phyloP scores from a whole-genome alignment of 2,113 vertebrate genomes.

The Peromyscus californicus region DNA sequence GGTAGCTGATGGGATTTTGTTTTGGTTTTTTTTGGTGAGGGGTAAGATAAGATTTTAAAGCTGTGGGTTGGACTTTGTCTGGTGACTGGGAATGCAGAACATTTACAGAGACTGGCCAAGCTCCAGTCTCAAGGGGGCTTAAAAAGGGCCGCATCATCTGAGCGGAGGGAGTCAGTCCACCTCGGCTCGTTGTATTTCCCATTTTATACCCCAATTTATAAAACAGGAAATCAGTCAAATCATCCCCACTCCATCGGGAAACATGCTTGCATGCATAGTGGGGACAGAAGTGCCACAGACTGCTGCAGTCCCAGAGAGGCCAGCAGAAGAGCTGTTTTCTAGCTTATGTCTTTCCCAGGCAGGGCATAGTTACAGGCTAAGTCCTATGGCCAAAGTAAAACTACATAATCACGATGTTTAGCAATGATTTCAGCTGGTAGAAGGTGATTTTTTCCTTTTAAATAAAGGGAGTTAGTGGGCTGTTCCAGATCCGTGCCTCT shows the following conservation, averaged over 20 bases:
- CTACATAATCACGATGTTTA: constrained; percentile 37
- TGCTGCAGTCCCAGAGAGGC: not conserved
- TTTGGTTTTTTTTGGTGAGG: not conserved
- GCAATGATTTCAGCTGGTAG: constrained; percentile 22
- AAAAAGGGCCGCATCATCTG: not conserved
- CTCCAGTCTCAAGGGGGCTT: not conserved
- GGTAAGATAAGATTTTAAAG: not conserved
- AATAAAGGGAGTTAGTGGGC: not conserved
- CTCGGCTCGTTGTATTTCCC: not conserved
- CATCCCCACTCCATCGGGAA: not conserved
- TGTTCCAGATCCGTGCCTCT: not conserved
- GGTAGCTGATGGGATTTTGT: not conserved
- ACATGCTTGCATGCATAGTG: not conserved
- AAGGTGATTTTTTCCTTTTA: constrained; percentile 2
- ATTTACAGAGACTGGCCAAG: not conserved
- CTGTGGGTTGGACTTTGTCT: not conserved
- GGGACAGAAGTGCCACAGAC: not conserved
- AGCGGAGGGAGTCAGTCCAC: not conserved
- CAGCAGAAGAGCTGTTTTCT: not conserved
- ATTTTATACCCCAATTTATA: constrained; percentile 39
- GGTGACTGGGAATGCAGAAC: not conserved
- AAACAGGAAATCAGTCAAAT: constrained; percentile 17
- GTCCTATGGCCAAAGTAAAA: constrained; percentile 5
- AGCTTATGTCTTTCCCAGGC: not conserved
- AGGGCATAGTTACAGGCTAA: not conserved